Base-by-base conservation (phyloP, 2,797 vertebrate species). In the Rhyacichthys aspro region DNA sequence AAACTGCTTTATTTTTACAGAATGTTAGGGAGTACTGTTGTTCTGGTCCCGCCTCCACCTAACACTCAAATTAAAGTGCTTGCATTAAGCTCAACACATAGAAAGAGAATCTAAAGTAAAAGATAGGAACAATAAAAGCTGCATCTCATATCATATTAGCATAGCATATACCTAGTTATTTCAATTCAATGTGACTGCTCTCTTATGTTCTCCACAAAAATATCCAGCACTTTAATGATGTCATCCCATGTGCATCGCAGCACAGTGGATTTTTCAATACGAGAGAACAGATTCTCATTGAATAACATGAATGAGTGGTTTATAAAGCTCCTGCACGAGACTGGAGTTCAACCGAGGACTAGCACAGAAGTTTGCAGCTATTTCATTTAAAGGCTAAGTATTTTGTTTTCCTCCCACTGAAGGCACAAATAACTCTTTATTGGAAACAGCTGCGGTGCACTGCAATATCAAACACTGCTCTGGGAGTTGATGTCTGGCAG, bases 351-450 rank as follows among this genome's bases (percentile, higher is more conserved):
- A 8, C 15, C 10, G 11, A 53, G 49, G 49, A 53, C 49, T 2
- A 3, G 9, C 17, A 39, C 17, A 39, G 34, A 53, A 19, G 36
- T 53, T 23, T 7, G 9, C 3, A 18, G 15, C n/a, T 11, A 53
- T 38, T 53, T 39, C 11, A 53, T 52, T 52, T 17, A 52, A 37
- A 52, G 17, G 37, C 17, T 16, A 37, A 38, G 34, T 53, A 53
- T 53, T 39, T 53, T 39, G 17, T 39, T 53, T 53, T 53, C 49
- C 49, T 19, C 10, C 7, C 8, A 19, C 11, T 19, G 36, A 53
- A 38, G 17, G 49, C 49, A 39, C 49, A 53, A 53, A 53, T 53
- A 53, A 39, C 2, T 52, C 49, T 53, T 53, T 39, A 53, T 53
- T 36, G 17, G 36, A 53, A 53, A 39, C 49, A 53, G 17, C 49